These are phyloP conservation scores for Drosophila ohnishii DNA, from an alignment of 1,140 invertebrate genomes.

Conservation along the genomic window DNA sequence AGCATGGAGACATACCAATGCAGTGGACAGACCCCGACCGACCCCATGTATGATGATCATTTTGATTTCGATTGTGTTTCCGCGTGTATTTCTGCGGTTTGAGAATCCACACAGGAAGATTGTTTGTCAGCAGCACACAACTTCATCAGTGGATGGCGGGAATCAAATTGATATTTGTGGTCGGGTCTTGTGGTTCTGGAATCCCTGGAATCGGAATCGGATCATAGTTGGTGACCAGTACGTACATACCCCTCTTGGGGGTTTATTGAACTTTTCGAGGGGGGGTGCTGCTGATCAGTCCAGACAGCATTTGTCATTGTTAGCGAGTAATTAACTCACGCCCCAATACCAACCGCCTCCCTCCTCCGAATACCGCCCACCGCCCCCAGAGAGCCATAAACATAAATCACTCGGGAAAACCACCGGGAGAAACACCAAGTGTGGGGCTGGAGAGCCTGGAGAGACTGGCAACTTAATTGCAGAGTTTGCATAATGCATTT, in stretches of 20 bases:
- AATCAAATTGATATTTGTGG: constrained; percentile 81
- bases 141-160: constrained; percentile 47
- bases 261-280: constrained; percentile 45
- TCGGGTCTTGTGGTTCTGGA: constrained; percentile 43
- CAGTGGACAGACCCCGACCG: constrained; percentile 10
- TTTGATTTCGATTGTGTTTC: constrained; percentile 63
- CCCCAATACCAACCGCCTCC: constrained; percentile 30
- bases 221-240: constrained; percentile 8
- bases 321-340: constrained; percentile 77
- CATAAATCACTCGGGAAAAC: constrained; percentile 61
- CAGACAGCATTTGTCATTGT: constrained; percentile 73
- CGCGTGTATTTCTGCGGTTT: constrained; percentile 30
- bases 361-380: constrained; percentile 28
- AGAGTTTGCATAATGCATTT: constrained; percentile 78
- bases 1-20: constrained; percentile 15
- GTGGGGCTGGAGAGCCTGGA: constrained; percentile 9
- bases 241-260: not conserved
- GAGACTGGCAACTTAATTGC: constrained; percentile 74
- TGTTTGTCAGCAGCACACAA: constrained; percentile 32
- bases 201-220: constrained; percentile 12
- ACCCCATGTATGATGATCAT: constrained; percentile 34
- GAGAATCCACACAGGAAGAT: constrained; percentile 13
- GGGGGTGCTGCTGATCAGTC: constrained; percentile 37
- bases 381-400: constrained; percentile 49
- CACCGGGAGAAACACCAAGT: constrained; percentile 20